Conservation (phyloP, 2,797 vertebrate species). For the Scolopax bukidnonensis region DNA sequence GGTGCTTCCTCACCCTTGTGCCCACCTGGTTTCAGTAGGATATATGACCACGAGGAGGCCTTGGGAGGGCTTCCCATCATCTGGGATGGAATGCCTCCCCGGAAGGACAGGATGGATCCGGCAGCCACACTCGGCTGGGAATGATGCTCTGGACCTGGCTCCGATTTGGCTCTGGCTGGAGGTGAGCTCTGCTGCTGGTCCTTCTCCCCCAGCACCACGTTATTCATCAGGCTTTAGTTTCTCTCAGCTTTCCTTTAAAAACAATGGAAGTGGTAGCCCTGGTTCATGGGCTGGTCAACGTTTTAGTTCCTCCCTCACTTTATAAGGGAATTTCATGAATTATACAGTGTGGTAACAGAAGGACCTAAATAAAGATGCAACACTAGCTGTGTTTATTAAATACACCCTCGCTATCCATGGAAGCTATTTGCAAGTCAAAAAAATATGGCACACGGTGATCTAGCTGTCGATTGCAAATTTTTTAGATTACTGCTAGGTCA, state of each 20-base stretch:
- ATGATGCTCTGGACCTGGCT: not conserved
- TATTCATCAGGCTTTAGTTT: not conserved
- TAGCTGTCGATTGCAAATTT: conserved; percentile 79
- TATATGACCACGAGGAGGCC: accelerated
- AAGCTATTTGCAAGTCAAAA: conserved; percentile 80
- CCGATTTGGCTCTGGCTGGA: not conserved
- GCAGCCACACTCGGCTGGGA: accelerated
- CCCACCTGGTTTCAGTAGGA: not conserved
- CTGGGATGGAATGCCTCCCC: not conserved
- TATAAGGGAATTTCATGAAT: conserved; percentile 74
- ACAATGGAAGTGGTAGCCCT: conserved; percentile 14
- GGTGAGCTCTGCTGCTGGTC: not conserved
- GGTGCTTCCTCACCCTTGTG: accelerated
- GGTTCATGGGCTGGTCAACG: conserved; percentile 58
- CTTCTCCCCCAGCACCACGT: not conserved
- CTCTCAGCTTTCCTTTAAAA: conserved; percentile 41
- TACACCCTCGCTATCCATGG: conserved; percentile 77
- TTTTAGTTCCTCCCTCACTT: conserved; percentile 42
- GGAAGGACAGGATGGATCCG: accelerated
- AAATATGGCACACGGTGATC: conserved; percentile 72
- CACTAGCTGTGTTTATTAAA: conserved; percentile 84
- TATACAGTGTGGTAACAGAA: conserved; percentile 73
- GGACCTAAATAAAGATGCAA: conserved; percentile 84
- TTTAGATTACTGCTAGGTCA: conserved; percentile 80
- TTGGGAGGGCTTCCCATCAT: not conserved